phyloP scores from a whole-genome alignment of 2,888 invertebrate genomes.

The Pseudococcus viburni region DNA sequence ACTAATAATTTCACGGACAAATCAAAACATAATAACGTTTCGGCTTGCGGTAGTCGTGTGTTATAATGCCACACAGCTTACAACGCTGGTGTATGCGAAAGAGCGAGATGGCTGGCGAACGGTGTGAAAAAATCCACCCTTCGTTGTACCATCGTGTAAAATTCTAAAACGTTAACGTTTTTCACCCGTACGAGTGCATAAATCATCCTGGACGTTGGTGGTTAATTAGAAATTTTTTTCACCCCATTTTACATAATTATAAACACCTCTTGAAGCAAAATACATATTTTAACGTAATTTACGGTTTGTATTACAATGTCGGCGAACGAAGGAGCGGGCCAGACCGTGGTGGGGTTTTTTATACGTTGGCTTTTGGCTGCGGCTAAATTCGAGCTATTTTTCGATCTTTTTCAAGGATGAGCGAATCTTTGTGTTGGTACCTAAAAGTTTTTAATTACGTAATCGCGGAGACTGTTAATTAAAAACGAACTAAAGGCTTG shows the following conservation, averaged over 20 bases:
- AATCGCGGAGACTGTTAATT: slow-evolving; percentile 45
- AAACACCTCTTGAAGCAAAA: slow-evolving; percentile 42
- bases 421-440: slow-evolving; percentile 19
- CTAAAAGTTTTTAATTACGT: slow-evolving; percentile 44
- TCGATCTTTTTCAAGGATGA: slow-evolving; percentile 42
- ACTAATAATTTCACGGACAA: slow-evolving; percentile 14
- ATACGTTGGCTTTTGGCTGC: background rate
- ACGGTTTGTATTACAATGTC: slow-evolving; percentile 53
- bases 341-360: background rate
- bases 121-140: background rate
- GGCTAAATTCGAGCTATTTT: slow-evolving; percentile 40
- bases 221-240: slow-evolving; percentile 49
- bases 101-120: background rate
- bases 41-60: background rate
- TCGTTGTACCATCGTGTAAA: background rate
- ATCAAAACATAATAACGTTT: slow-evolving; percentile 9
- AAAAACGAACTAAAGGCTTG: slow-evolving; percentile 47
- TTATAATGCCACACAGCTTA: background rate
- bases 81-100: background rate
- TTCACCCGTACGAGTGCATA: slow-evolving; percentile 35
- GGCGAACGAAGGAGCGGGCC: background rate
- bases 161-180: slow-evolving; percentile 46
- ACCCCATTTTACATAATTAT: slow-evolving; percentile 54
- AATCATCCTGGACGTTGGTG: slow-evolving; percentile 42
- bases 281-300: slow-evolving; percentile 55